phyloP scores from a whole-genome alignment of 2,113 vertebrate species.

The Machaerirhynchus nigripectus region DNA sequence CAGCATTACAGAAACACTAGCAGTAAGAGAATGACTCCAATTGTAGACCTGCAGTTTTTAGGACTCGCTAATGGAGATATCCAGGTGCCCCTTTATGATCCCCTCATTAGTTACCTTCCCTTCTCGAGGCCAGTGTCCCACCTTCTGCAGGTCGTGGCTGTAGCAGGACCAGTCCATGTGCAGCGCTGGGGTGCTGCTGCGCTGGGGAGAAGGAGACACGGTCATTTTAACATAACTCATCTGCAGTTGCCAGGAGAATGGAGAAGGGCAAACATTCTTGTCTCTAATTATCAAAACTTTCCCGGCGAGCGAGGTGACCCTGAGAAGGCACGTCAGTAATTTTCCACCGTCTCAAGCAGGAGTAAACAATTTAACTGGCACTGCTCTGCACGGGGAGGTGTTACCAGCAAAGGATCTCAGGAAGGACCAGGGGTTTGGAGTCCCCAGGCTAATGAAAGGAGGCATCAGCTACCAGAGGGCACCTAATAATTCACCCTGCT shows the following conservation, averaged over 20 bases:
- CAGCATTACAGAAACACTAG: neutral
- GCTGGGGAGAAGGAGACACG: neutral
- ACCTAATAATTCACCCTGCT: neutral
- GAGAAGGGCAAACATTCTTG: neutral
- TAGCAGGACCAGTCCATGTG: neutral
- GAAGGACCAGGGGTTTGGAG: neutral
- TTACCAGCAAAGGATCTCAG: neutral
- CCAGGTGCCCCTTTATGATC: neutral
- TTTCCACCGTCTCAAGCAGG: neutral
- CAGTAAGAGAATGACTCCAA: neutral
- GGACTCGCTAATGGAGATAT: neutral
- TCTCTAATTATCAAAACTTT: conserved; percentile 23
- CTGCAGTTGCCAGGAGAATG: neutral
- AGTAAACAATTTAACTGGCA: conserved; percentile 21
- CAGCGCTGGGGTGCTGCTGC: neutral
- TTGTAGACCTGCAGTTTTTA: neutral
- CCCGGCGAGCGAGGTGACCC: neutral
- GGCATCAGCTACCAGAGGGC: neutral
- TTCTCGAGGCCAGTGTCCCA: neutral
- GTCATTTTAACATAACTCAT: neutral
- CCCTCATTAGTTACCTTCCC: neutral
- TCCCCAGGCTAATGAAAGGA: neutral
- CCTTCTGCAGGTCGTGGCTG: neutral
- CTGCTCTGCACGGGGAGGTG: neutral
- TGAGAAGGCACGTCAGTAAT: neutral